Evolutionary conservation across 2,113 vertebrate genomes (phyloP).

Genomic region (Kryptolebias marmoratus): DNA sequence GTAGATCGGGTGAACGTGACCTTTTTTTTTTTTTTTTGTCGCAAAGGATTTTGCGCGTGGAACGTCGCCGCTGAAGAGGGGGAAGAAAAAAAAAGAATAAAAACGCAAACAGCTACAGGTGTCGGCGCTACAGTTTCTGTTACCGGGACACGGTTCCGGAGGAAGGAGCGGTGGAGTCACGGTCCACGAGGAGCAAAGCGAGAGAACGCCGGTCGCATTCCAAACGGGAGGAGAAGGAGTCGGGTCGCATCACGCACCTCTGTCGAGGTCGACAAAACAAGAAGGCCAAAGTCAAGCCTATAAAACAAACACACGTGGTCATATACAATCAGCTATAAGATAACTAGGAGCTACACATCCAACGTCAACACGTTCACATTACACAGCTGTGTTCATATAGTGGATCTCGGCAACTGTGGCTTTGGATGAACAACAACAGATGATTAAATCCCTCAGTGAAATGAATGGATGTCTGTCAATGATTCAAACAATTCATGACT

Average conservation of each 20-base stretch:
- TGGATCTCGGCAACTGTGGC: constrained; percentile 48
- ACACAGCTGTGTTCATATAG: constrained; percentile 5
- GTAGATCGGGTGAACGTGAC: constrained; percentile 6
- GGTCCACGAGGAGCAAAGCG: constrained; percentile 3
- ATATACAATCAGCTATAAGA: constrained; percentile 58
- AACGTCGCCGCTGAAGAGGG: background rate
- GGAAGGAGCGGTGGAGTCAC: constrained; percentile 4
- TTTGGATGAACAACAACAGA: constrained; percentile 24
- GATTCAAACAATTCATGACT: constrained; percentile 32
- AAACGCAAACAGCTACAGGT: background rate
- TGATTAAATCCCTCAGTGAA: constrained; percentile 10
- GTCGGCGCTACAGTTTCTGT: constrained; percentile 16
- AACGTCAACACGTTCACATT: background rate
- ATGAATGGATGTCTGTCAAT: constrained; percentile 37
- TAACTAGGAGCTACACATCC: constrained; percentile 39
- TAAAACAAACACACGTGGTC: constrained; percentile 43
- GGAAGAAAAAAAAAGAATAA: background rate
- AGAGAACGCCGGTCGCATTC: background rate
- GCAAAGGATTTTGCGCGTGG: background rate
- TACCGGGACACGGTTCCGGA: background rate
- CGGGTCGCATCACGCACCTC: constrained; percentile 50
- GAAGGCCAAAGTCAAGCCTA: constrained; percentile 51
- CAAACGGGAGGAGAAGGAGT: background rate
- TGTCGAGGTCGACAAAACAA: constrained; percentile 33
- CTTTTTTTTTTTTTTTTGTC: background rate